phyloP scores from a whole-genome alignment of 2,113 vertebrate genomes.

The Microtus oregoni region DNA sequence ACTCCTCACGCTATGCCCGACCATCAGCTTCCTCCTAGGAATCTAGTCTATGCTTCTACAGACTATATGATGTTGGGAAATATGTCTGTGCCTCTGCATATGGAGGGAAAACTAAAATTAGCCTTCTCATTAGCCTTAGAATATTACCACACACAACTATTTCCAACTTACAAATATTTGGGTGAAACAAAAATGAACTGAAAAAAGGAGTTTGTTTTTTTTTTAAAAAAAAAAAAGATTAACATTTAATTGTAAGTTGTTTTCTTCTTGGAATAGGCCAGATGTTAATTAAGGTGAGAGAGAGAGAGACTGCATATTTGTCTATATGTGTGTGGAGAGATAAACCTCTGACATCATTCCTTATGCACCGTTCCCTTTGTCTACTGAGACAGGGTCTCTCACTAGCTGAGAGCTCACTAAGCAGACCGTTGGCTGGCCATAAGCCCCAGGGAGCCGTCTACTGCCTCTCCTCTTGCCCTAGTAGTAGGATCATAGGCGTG shows the following conservation, averaged over 20 bases:
- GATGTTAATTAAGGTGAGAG: not conserved
- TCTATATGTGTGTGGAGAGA: not conserved
- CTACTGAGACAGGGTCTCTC: not conserved
- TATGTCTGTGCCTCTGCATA: not conserved
- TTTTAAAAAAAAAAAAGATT: not conserved
- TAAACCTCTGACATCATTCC: not conserved
- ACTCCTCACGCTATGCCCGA: not conserved
- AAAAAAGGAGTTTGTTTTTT: not conserved
- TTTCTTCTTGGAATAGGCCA: not conserved
- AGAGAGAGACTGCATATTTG: no score
- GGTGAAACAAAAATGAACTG: not conserved
- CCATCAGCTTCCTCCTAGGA: not conserved
- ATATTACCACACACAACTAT: not conserved
- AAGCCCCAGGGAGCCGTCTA: not conserved
- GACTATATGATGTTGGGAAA: not conserved
- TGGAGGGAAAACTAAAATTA: not conserved
- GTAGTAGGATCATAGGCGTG: no score
- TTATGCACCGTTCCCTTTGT: not conserved
- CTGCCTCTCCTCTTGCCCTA: not conserved
- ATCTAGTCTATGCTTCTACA: not conserved
- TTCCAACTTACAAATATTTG: not conserved
- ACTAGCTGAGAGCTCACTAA: not conserved
- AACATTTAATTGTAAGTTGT: not conserved
- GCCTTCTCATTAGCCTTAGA: not conserved
- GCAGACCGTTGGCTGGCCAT: not conserved